Base-by-base conservation (phyloP, 1,140 invertebrate species). In the Drosophila albomicans region DNA sequence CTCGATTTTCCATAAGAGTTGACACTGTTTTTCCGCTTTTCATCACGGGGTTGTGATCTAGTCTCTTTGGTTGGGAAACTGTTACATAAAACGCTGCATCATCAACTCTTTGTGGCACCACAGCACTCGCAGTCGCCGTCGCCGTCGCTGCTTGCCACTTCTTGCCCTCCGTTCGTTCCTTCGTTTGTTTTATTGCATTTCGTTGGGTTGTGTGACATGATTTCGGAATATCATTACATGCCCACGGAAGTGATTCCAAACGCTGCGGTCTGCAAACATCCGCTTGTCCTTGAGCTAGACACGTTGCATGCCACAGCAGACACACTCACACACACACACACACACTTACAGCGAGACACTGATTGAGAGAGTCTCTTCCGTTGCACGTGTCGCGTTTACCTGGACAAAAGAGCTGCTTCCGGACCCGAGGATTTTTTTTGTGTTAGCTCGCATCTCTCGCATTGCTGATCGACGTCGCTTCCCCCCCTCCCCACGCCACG, bases 271-370 rank as follows among this genome's bases (percentile, higher is more conserved):
- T 72, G 65, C 61, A 79, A 82, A 82, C 85, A 89, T 88, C 84
- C 84, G 84, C 84, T 84, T 88, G 84, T 89, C 85, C 84, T 87
- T 87, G 84, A 89, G 66, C 74, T 72, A 76, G 69, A 72, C 61
- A 58, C 43, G 35, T 30, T 30, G 48, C 20, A 52, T 41, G 48
- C 32, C 32, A 11, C 28, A 63, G 30, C 32, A 56, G 13, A 59
- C 8, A n/a, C 16, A 59, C 8, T 6, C 16, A 8, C 3, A 2
- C 20, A 20, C 20, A 25, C 30, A 11, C 8, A 49, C 16, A 13
- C 16, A 20, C 63, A 41, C 46, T 51, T 7, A 38, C 13, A 16
- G n/a, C 35, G 28, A 20, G 46, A 10, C 11, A 30, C 3, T 10
- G n/a, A 2, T 15, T n/a, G n/a, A 5, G 43, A 13, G 46, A 11